Evolutionary conservation across 2,797 vertebrate species (phyloP), one percentile per base, ranked within the genome.

Genomic region (Psittacula echo): DNA sequence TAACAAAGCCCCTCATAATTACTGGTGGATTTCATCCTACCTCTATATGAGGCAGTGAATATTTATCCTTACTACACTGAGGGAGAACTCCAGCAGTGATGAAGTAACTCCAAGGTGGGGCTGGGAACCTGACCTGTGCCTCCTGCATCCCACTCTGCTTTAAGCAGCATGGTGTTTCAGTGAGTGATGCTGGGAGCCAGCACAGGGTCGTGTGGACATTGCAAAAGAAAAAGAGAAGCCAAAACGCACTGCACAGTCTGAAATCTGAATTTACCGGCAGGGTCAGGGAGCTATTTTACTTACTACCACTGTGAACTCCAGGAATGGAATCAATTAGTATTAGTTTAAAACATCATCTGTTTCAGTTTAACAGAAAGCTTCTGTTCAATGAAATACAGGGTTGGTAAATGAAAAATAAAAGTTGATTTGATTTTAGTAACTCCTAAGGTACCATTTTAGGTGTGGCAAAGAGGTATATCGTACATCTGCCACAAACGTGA

Each of bases 251-350:
- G 75, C 77, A 11, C 51, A 61, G 79, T 56, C 95, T 86, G 94
- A 96, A 93, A 94, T 87, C 90, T 92, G 86, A 90, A 94, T 96
- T 90, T 97, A 93, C 78, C 53, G 26, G 87, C 94, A 94, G 85
- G 96, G 95, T 97, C 96, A 94, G 41, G 95, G 95, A 97, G 97
- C 85, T 96, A 80, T 96, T 95, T 96, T 94, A 96, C 94, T 96
- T 97, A 96, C 94, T 97, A 97, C 94, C 47, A 89, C 97, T 97
- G 92, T 97, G 97, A 97, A 98, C 95, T 97, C 93, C 86, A 93
- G 94, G 97, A 93, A 98, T 98, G 98, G 97, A 98, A 98, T 97
- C 97, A 98, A 98, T 98, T 98, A 98, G 96, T 97, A 97, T 98
- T 97, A 98, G 97, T 97, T 97, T 98, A 97, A 95, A 98, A 97